Evolutionary conservation across 64 coral and sea anemone genomes (phyloP).

Genomic region (Orbicella faveolata): DNA sequence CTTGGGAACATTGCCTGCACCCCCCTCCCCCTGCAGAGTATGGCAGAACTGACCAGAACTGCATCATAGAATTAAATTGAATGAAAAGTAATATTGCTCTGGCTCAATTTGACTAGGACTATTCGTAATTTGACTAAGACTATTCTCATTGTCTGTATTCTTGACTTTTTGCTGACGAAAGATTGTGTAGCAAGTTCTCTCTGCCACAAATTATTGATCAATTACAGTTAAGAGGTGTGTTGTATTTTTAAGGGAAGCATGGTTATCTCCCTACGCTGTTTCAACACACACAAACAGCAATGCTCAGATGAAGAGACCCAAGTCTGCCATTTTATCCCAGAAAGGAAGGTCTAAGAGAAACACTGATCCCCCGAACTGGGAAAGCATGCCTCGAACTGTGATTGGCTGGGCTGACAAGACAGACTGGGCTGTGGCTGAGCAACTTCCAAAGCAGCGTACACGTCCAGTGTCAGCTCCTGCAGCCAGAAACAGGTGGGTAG

Average conservation of each 20-base stretch:
- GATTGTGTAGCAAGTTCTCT: too few species aligned
- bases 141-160: too few species aligned
- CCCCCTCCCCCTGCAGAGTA: too few species aligned
- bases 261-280: slow-evolving; percentile 73
- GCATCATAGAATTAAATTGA: too few species aligned
- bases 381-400: slow-evolving; percentile 26
- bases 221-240: neutral
- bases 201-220: too few species aligned
- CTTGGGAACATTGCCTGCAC: too few species aligned
- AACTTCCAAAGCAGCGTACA: slow-evolving; percentile 46
- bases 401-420: slow-evolving; percentile 55
- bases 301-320: slow-evolving; percentile 54
- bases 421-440: neutral
- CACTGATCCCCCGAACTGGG: neutral
- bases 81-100: too few species aligned
- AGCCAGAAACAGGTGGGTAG: slow-evolving; percentile 59
- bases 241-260: slow-evolving; percentile 44
- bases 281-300: slow-evolving; percentile 5
- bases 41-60: too few species aligned
- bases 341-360: slow-evolving; percentile 38
- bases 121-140: too few species aligned
- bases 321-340: slow-evolving; percentile 54
- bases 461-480: slow-evolving; percentile 68
- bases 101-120: too few species aligned
- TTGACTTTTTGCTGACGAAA: too few species aligned